Base-by-base conservation (phyloP, 2,888 invertebrate species). In the Aradus depressus region DNA sequence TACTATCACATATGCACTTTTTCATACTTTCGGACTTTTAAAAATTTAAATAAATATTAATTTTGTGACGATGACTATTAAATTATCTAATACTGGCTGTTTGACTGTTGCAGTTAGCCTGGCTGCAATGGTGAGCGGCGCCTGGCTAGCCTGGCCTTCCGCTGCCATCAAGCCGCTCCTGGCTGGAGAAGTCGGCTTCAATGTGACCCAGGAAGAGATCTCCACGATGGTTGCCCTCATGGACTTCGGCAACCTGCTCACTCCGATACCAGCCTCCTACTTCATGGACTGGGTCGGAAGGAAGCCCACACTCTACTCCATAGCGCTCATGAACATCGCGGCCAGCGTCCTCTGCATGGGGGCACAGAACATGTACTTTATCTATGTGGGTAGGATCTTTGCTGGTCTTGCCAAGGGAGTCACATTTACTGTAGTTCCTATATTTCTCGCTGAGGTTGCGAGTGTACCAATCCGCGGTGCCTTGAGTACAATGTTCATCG, bases 261-360 rank as follows among this genome's bases (percentile, higher is more conserved):
- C 60, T 19, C 62, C 62, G 1, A 56, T 62, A 37, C 54, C 61
- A 1, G 53, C 57, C n/a, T 60, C 61, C 8, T 59, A 59, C 43
- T 35, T 60, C 39, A 59, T 61, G 60, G 60, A 62, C 51, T 49
- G 49, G 22, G 21, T 58, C 22, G 62, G 62, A 14, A 38, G 61
- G 23, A 61, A 61, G 31, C 22, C 28, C 6, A 60, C 60, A 5
- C 45, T 59, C 12, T 53, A 67, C 2, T 43, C 64, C 10, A 65
- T 67, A 12, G 67, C 67, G 12, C 38, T 65, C 12, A 65, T 68
- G 55, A 69, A 64, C 61, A 62, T 65, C 2, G 28, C 59, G 8
- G 65, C 69, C 3, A 69, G 69, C 67, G 51, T 65, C 1, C 55
- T 65, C 10, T 61, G 66, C 0, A 58, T 68, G 4, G 61, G 63